Evolutionary conservation across 2,113 vertebrate species (phyloP).

Genomic region (Micromys minutus): DNA sequence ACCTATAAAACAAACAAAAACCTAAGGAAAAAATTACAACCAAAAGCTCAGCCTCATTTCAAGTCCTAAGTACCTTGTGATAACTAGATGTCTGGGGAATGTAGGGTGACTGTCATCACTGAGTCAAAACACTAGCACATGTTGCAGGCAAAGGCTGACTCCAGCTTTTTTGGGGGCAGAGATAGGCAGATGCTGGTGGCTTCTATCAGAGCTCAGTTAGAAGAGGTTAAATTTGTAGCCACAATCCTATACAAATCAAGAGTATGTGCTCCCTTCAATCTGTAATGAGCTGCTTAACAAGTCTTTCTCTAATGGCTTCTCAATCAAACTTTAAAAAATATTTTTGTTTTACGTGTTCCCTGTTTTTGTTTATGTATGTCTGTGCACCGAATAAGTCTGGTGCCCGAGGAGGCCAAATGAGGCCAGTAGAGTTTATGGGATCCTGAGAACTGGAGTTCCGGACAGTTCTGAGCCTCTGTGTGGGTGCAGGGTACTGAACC

Average conservation of each 20-base stretch:
- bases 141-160: constrained; percentile 69
- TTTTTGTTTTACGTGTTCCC: neutral
- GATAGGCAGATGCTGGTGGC: constrained; percentile 53
- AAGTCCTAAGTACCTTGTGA: neutral
- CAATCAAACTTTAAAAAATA: neutral
- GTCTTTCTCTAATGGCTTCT: constrained; percentile 1
- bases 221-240: neutral
- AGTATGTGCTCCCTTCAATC: neutral
- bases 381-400: neutral
- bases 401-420: neutral
- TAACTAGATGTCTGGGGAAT: constrained; percentile 58
- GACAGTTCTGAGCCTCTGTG: too few species aligned
- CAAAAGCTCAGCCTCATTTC: constrained; percentile 65
- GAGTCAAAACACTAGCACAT: constrained; percentile 73
- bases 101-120: neutral
- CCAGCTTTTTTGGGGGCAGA: constrained; percentile 41
- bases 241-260: constrained; percentile 39
- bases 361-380: neutral
- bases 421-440: neutral
- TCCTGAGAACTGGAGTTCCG: neutral
- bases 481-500: neutral
- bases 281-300: neutral
- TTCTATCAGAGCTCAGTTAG: constrained; percentile 50
- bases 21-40: constrained; percentile 60
- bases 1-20: neutral